Evolutionary conservation across 1,140 invertebrate genomes (phyloP).

Genomic region (honey bee (Apis mellifera)): DNA sequence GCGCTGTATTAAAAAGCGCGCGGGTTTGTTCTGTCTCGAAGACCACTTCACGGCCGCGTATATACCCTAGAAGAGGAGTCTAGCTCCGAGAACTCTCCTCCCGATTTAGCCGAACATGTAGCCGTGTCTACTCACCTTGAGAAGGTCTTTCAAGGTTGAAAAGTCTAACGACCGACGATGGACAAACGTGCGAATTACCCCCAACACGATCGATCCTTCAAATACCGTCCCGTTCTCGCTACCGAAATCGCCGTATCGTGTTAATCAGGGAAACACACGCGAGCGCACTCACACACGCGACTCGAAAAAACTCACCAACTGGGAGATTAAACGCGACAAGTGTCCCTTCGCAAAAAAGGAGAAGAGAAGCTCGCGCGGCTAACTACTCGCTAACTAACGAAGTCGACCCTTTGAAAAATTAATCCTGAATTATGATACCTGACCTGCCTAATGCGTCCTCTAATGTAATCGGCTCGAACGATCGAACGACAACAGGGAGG

Average conservation of each 20-base stretch:
- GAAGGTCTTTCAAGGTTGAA: constrained; percentile 68
- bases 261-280: background rate
- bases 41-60: constrained; percentile 62
- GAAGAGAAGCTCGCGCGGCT: background rate
- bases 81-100: constrained; percentile 67
- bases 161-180: constrained; percentile 58
- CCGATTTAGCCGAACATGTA: constrained; percentile 60
- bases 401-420: constrained; percentile 28
- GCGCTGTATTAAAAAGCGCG: constrained; percentile 51
- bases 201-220: background rate
- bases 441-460: constrained; percentile 48
- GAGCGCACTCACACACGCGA: background rate
- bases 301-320: background rate
- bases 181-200: constrained; percentile 10
- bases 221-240: background rate
- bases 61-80: constrained; percentile 63
- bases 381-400: constrained; percentile 29
- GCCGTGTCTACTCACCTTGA: constrained; percentile 63
- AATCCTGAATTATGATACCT: constrained; percentile 59
- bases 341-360: too few relatives aligned
- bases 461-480: constrained; percentile 44
- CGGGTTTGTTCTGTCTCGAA: constrained; percentile 66
- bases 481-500: background rate
- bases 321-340: constrained; percentile 6
- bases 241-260: background rate